phyloP scores from a whole-genome alignment of 2,113 vertebrate species.

The Anser brachyrhynchus region DNA sequence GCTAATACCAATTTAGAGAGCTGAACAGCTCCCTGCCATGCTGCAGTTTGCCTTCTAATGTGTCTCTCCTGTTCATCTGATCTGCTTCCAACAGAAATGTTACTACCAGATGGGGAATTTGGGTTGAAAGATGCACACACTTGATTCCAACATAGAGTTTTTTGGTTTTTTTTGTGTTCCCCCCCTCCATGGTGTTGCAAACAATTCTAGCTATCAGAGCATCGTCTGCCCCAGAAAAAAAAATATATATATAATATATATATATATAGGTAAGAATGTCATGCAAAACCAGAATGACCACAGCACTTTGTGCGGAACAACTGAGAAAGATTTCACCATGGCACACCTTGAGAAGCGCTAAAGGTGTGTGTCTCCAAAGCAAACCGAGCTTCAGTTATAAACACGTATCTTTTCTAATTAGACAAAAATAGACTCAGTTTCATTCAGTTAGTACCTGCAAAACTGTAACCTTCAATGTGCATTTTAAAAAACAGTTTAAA shows the following conservation, averaged over 20 bases:
- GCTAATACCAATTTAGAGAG: neutral
- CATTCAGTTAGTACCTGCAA: neutral
- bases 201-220: neutral
- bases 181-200: neutral
- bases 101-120: conserved; percentile 31
- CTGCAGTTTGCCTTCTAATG: conserved; percentile 7
- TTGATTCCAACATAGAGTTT: neutral
- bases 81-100: conserved; percentile 13
- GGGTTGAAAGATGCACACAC: neutral
- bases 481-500: neutral
- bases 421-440: neutral
- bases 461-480: neutral
- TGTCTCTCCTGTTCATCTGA: neutral
- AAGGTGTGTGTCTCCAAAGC: neutral
- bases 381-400: neutral
- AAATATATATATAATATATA: neutral
- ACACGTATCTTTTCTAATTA: neutral
- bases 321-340: neutral
- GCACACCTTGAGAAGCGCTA: neutral
- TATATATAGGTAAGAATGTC: neutral
- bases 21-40: neutral
- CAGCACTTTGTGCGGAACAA: neutral
- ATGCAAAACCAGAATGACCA: neutral
- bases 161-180: accelerated
- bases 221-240: neutral